Conservation (phyloP, 2,797 vertebrate genomes). For the Falco biarmicus region DNA sequence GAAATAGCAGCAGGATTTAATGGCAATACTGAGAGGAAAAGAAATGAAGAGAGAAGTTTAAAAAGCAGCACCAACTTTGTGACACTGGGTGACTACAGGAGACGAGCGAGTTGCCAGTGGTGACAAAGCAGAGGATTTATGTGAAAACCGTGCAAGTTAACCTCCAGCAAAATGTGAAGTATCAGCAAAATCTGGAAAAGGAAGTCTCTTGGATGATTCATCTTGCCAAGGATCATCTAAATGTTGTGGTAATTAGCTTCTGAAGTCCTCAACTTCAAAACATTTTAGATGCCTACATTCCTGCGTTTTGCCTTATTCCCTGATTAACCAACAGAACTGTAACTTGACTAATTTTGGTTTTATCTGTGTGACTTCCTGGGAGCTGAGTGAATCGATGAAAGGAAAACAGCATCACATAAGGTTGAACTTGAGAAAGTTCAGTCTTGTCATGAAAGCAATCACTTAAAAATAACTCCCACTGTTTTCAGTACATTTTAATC, state of each 20-base stretch:
- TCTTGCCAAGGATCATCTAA: not conserved
- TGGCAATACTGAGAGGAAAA: not conserved
- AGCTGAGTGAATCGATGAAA: not conserved
- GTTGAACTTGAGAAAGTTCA: not conserved
- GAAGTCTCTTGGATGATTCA: not conserved
- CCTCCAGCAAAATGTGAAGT: not conserved
- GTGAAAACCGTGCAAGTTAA: not conserved
- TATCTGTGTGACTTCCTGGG: not conserved
- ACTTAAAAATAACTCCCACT: not conserved
- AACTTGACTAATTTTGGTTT: not conserved
- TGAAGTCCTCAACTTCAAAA: not conserved
- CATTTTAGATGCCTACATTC: not conserved
- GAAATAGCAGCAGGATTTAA: slow-evolving; percentile 36
- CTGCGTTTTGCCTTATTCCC: not conserved
- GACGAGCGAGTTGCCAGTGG: not conserved
- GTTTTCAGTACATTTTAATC: not conserved
- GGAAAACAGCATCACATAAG: not conserved
- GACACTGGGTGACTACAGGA: not conserved
- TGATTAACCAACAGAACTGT: not conserved
- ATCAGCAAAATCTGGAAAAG: not conserved
- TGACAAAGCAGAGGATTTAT: not conserved
- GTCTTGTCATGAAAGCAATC: not conserved
- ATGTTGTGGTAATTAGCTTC: not conserved
- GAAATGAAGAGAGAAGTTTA: not conserved
- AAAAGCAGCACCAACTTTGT: not conserved